Base-by-base conservation (phyloP, 2,113 vertebrate genomes). In the Rattus rattus region DNA sequence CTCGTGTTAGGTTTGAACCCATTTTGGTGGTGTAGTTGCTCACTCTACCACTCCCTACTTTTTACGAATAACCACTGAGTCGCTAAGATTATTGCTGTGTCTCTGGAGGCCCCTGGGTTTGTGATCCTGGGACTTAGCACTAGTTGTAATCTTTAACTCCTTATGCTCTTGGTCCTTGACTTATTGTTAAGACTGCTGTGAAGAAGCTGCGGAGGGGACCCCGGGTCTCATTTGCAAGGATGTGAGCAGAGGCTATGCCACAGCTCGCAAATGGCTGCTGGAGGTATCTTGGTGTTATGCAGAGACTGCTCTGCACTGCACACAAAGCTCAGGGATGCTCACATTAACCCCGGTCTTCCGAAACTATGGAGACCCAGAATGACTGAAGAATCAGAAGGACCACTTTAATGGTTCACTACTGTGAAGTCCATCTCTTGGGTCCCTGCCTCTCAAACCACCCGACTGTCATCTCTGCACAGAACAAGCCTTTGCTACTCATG, bases 401-500 rank as follows among this genome's bases (percentile, higher is more conserved):
- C 56, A n/a, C 9, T 39, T 75, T 49, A 33, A 69, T 17, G 28
- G 19, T 65, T 6, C 85, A 61, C 69, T 67, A 67, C 33, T 73
- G 24, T 84, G 28, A 90, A 88, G 63, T 54, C 67, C 73, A 84
- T 67, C 70, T 14, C 96, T 56, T 87, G 75, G 93, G 86, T 80
- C 89, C 9, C 4, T 90, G 65, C 2, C 87, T 47, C 20, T 94
- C 84, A 94, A 90, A 49, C 10, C 43, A 79, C 54, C 0, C 79
- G 92, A 94, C 96, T 92, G 83, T 97, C 91, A 96, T 84, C 65
- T 95, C 86, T 97, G 92, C 92, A 97, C 59, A 94, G 91, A 79
- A 90, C n/a, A 52, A 81, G 43, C 85, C 92, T 92, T 43, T 69
- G 80, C 16, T 86, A 97, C 43, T 30, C 39, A 59, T 96, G 69